phyloP scores from a whole-genome alignment of 2,888 invertebrate species.

The Harmothoe impar region DNA sequence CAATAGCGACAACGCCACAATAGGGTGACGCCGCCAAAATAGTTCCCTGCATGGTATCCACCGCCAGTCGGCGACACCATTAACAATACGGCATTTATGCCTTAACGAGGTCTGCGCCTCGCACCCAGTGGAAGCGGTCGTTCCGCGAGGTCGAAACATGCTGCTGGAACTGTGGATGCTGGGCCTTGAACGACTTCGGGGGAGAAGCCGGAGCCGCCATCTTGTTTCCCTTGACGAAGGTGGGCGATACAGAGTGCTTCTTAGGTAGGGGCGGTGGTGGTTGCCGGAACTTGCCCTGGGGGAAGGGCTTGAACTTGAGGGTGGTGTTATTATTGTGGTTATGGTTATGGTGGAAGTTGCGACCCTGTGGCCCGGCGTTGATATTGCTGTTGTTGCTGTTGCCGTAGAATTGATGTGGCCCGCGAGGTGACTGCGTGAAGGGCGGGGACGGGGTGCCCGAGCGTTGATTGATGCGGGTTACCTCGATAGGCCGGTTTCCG shows the following conservation, averaged over 20 bases:
- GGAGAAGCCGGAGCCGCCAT: neutral
- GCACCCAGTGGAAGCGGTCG: slow-evolving; percentile 65
- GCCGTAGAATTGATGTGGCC: neutral
- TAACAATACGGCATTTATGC: slow-evolving; percentile 48
- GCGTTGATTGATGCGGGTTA: slow-evolving; percentile 26
- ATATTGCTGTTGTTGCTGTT: slow-evolving; percentile 27
- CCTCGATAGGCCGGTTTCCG: slow-evolving; percentile 12
- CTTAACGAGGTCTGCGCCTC: slow-evolving; percentile 64
- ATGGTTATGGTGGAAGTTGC: slow-evolving; percentile 56
- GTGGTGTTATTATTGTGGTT: slow-evolving; percentile 35
- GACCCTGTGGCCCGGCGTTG: neutral
- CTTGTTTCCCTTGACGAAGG: neutral
- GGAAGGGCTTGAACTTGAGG: slow-evolving; percentile 21
- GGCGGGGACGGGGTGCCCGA: slow-evolving; percentile 28
- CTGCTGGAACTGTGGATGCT: slow-evolving; percentile 49
- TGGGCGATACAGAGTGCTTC: neutral
- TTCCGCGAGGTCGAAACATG: neutral
- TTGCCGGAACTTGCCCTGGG: neutral
- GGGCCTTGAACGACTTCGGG: neutral
- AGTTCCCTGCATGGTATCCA: neutral
- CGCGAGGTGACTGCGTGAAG: neutral
- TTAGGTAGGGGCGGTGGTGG: neutral
- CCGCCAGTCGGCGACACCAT: neutral
- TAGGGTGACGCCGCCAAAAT: slow-evolving; percentile 17
- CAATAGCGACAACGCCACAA: slow-evolving; percentile 23